A percentile compares a stretch with the other conserved stretches of the same genome.
These are phyloP conservation scores for Drosophila trapezifrons DNA, from an alignment of 1,140 invertebrate genomes.

Conservation along the genomic window DNA sequence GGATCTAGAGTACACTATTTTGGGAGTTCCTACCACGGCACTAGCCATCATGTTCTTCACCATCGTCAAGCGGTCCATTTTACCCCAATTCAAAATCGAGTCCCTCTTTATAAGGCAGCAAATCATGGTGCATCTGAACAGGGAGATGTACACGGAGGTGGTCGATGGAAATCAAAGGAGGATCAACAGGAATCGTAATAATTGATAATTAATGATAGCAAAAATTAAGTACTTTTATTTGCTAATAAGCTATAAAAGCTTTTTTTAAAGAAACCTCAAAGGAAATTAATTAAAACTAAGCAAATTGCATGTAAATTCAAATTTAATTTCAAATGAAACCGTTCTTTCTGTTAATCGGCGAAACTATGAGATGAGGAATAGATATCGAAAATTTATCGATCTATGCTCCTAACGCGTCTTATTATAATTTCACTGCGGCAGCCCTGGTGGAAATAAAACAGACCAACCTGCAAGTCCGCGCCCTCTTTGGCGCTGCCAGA, in stretches of 20 bases:
- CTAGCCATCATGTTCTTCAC: background rate
- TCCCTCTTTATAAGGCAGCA: background rate
- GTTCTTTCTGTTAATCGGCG: background rate
- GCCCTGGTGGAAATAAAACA: background rate
- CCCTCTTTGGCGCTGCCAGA: background rate
- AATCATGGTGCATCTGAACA: background rate
- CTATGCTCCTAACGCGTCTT: background rate
- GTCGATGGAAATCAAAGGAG: background rate
- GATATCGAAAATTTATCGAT: background rate
- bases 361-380: background rate
- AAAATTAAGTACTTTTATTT: background rate
- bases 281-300: background rate
- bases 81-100: background rate
- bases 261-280: no score
- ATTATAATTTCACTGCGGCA: background rate
- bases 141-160: background rate
- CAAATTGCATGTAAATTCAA: background rate
- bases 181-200: no score
- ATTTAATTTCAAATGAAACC: background rate
- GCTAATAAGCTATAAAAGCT: background rate
- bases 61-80: slow-evolving; percentile 4
- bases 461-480: background rate
- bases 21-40: slow-evolving; percentile 5
- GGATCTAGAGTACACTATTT: slow-evolving; percentile 2
- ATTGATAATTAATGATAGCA: background rate